Base-by-base conservation (phyloP, 2,888 invertebrate species). In the Platycheirus albimanus region DNA sequence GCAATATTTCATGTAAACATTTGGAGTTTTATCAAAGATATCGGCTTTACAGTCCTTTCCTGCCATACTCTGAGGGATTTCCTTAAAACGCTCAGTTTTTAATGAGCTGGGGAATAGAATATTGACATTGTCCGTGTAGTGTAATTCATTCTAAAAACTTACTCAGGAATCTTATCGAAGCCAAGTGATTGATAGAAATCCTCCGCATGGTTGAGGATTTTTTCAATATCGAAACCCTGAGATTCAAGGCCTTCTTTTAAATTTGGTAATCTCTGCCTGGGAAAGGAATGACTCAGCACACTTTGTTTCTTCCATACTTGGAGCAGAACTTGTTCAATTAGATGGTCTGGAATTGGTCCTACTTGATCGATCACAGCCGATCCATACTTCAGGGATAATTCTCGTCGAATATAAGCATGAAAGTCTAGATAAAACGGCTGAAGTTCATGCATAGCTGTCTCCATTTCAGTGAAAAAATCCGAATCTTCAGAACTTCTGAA, bases 381-480 rank as follows among this genome's bases (percentile, higher is more conserved):
- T 1, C 95, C 95, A 87, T 96, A 96, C 86, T 93, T 92, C 86
- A 93, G 91, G 10, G 93, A 90, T 15, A 96, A 90, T 66, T 94
- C 93, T 84, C 93, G 92, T 85, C 96, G 92, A 1, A 96, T 94
- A 86, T 95, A 96, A 0, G 95, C 95, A 88, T 97, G 96, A 10
- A 97, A 91, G 87, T 96, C 94, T 70, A 94, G 90, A 88, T 97
- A 97, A 4, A 97, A 89, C 0, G 97, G 96, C 85, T 93, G 93
- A 47, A 97, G 89, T 87, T 95, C 93, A 66, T 93, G 91, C 94
- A 95, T 95, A 0, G 95, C 88, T 67, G 91, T 91, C 1, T 92
- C 93, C n/a, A 96, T 89, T 85, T 94, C 93, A 8, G 92, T 88
- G 77, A 93, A 93, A 84, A 96, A 94, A 84, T 94, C 92, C 0